Conservation (phyloP, 2,888 invertebrate genomes). For the Apamea anceps region DNA sequence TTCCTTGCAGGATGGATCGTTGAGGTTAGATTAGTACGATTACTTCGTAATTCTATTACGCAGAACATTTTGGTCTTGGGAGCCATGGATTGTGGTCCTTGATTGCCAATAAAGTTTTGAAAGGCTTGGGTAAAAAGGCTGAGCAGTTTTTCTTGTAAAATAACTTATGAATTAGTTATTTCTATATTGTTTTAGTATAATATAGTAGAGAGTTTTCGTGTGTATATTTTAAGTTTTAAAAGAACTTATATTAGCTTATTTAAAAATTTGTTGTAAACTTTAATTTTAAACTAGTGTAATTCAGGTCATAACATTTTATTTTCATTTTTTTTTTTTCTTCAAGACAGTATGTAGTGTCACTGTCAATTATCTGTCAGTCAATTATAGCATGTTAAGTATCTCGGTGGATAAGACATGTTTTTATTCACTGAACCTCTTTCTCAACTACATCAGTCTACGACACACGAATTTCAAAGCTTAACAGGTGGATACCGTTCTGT, state of each 20-base stretch:
- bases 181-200: not conserved
- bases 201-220: not conserved
- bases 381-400: not conserved
- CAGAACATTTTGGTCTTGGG: conserved; percentile 53
- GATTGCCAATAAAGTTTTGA: conserved; percentile 33
- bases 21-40: conserved; percentile 79
- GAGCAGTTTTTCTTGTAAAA: conserved; percentile 1
- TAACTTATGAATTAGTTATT: not conserved
- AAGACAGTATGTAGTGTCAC: not conserved
- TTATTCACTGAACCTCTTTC: not conserved
- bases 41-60: conserved; percentile 79
- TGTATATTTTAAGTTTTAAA: too few species aligned
- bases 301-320: not conserved
- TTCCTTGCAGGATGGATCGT: conserved; percentile 71
- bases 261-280: too few species aligned
- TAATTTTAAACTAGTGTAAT: too few species aligned
- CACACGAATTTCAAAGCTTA: not conserved
- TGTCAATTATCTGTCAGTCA: not conserved
- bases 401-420: not conserved
- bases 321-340: not conserved
- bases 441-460: not conserved
- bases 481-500: not conserved
- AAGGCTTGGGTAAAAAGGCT: conserved; percentile 7
- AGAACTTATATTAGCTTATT: too few species aligned
- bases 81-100: conserved; percentile 55